phyloP scores from a whole-genome alignment of 2,113 vertebrate genomes.

The Calidris pygmaea region DNA sequence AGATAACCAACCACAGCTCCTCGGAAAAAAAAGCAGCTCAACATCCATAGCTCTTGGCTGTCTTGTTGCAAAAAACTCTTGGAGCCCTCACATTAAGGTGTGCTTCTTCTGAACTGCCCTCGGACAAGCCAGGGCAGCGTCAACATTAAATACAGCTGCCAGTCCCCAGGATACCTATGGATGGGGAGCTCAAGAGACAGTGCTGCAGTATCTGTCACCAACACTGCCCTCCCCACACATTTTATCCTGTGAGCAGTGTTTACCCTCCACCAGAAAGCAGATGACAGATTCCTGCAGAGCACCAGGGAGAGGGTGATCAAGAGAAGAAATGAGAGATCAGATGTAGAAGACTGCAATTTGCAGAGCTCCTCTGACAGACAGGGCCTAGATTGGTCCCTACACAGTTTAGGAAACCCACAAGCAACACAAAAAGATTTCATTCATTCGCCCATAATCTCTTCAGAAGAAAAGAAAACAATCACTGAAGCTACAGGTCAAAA shows the following conservation, averaged over 20 bases:
- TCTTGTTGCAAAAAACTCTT: background rate
- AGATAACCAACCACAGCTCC: background rate
- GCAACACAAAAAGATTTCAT: background rate
- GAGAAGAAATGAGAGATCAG: background rate
- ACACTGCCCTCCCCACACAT: background rate
- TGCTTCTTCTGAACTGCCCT: background rate
- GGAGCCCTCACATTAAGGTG: background rate
- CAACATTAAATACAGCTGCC: background rate
- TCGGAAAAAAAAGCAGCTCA: background rate
- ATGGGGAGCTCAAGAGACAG: fast-evolving
- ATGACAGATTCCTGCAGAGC: background rate
- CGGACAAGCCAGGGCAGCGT: background rate
- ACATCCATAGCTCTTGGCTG: background rate
- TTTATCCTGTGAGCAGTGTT: background rate
- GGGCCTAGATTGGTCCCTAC: background rate
- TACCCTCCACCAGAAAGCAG: background rate
- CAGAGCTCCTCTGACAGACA: background rate
- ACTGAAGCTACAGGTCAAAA: background rate
- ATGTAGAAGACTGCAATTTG: background rate
- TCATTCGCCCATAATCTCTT: fast-evolving
- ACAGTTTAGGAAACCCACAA: background rate
- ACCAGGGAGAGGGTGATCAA: background rate
- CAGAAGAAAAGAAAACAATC: background rate
- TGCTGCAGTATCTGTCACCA: background rate
- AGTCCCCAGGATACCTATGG: background rate